Evolutionary conservation across 2,888 invertebrate species (phyloP).

Genomic region (Urechis unicinctus): DNA sequence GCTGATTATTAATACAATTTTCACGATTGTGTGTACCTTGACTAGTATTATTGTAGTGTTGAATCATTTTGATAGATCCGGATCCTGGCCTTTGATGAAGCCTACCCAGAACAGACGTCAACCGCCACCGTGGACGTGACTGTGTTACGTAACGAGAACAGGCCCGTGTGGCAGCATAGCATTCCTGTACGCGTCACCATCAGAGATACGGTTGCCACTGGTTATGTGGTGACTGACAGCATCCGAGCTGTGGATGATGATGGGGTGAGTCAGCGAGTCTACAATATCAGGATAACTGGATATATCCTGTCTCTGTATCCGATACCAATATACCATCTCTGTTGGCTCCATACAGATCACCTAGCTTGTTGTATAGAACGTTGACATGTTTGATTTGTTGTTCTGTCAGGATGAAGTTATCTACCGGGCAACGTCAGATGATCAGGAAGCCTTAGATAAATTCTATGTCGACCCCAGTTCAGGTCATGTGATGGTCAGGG

Average conservation of each 20-base stretch:
- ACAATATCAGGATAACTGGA: not conserved
- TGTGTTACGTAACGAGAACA: slow-evolving; percentile 32
- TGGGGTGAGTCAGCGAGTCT: slow-evolving; percentile 8
- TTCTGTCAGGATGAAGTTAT: slow-evolving; percentile 14
- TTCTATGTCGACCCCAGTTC: slow-evolving; percentile 33
- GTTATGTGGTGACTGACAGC: slow-evolving; percentile 18
- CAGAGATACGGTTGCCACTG: slow-evolving; percentile 27
- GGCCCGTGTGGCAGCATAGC: slow-evolving; percentile 23
- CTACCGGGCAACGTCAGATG: slow-evolving; percentile 16
- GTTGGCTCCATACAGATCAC: no score
- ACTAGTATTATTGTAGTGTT: no score
- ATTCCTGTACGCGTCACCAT: slow-evolving; percentile 17
- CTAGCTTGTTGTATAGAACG: no score
- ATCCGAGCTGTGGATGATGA: slow-evolving; percentile 18
- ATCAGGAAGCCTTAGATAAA: slow-evolving; percentile 21
- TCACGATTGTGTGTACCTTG: no score
- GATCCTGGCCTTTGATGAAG: slow-evolving; percentile 26
- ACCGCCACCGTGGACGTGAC: slow-evolving; percentile 31
- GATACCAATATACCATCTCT: no score
- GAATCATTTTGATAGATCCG: no score
- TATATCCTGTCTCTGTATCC: no score
- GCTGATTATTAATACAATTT: no score
- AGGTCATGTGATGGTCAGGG: slow-evolving; percentile 28
- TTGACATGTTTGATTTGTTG: not conserved
- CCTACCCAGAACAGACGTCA: slow-evolving; percentile 28